Evolutionary conservation across 2,113 vertebrate species (phyloP).

Genomic region (Scolopax mira): DNA sequence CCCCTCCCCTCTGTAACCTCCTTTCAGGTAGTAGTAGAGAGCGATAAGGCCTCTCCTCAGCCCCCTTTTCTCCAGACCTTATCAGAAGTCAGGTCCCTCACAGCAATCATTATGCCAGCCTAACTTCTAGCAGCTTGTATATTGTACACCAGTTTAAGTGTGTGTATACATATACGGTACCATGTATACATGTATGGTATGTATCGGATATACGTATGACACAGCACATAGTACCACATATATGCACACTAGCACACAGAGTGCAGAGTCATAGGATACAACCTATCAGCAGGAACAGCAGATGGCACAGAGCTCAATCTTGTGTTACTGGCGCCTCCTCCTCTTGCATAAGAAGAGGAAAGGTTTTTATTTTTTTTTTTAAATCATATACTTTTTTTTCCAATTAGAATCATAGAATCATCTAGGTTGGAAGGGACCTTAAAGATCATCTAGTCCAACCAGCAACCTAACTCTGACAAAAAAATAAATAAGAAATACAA

Average conservation of each 20-base stretch:
- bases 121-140: fast-evolving
- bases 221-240: not conserved
- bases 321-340: not conserved
- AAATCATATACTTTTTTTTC: not conserved
- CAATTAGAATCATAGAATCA: too few relatives aligned
- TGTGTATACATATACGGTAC: fast-evolving
- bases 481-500: too few relatives aligned
- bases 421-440: too few relatives aligned
- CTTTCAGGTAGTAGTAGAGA: not conserved
- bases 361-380: not conserved
- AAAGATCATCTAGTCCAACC: too few relatives aligned
- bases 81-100: not conserved
- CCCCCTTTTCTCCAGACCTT: not conserved
- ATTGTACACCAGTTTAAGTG: too few relatives aligned
- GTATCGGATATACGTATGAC: fast-evolving
- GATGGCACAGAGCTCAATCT: not conserved
- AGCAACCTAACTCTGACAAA: too few relatives aligned
- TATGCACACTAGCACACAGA: fast-evolving
- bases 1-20: not conserved
- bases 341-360: not conserved
- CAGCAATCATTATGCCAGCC: not conserved
- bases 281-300: not conserved
- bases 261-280: not conserved
- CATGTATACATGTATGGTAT: fast-evolving
- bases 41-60: not conserved